Percentiles rank a stretch among this genome's conserved stretches.
These are phyloP conservation scores for Oreochromis grahami DNA, from an alignment of 2,797 vertebrate species.

Conservation along the genomic window DNA sequence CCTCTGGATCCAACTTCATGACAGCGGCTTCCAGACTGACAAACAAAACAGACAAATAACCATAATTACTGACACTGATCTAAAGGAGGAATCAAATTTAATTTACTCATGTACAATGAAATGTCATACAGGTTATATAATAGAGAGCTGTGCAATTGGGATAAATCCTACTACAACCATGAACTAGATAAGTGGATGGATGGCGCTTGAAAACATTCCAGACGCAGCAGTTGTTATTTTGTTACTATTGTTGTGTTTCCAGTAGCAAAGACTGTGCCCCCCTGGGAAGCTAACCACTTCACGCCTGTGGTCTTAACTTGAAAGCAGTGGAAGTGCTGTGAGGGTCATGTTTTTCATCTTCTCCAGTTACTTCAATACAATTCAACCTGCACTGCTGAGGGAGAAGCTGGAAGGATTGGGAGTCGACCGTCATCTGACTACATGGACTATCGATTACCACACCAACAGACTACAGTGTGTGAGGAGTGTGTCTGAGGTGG, in stretches of 20 bases:
- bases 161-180: neutral
- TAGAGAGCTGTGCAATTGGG: rapidly evolving
- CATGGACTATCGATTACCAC: neutral
- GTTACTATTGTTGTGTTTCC: neutral
- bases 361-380: neutral
- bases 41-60: neutral
- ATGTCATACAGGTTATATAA: neutral
- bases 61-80: neutral
- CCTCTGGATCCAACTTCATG: conserved; percentile 83
- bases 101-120: neutral
- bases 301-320: neutral
- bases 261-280: neutral
- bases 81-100: neutral
- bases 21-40: conserved; percentile 61
- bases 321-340: neutral
- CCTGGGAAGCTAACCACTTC: neutral
- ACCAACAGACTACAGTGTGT: neutral
- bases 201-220: neutral
- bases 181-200: neutral
- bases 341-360: neutral
- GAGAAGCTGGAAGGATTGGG: neutral
- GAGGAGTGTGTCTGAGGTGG: neutral
- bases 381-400: neutral
- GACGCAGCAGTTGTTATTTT: neutral
- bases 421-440: neutral